Base-by-base conservation (phyloP, 2,797 vertebrate species). In the Buphagus erythrorhynchus region DNA sequence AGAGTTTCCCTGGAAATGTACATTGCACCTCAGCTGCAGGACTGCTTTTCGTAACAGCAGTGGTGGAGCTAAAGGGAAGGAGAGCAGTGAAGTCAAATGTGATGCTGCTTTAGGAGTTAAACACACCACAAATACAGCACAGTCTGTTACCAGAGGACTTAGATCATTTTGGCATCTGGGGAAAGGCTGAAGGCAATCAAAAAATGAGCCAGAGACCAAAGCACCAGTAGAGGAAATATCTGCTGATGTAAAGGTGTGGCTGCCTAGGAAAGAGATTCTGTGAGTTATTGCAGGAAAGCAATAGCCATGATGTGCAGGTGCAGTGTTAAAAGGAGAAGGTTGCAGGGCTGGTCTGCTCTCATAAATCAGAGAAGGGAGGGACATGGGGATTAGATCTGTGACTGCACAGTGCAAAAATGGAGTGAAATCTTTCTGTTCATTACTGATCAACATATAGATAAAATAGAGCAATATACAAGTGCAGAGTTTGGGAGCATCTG, bases 251-350 rank as follows among this genome's bases (percentile, higher is more conserved):
- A 94, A 86, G 76, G 81, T 0, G 2, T 90, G 85, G 86, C 76
- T 86, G 78, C 66, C 86, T 80, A 76, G 86, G 86, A 94, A 91
- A 91, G 79, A 80, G 58, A 91, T 93, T 54, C 65, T 26, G 3
- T 31, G 87, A 95, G 68, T 93, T 88, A 90, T 69, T 83, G 92
- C 86, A 78, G 76, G 83, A 93, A 93, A 93, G 75, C 68, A 87
- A 55, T 81, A 59, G 36, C 59, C 38, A 3, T 9, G 52, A 75
- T n/a, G 18, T 83, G 96, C 96, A 97, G 95, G 94, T 73, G 88
- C 88, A 78, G 48, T 3, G 1, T 33, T 78, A 72, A 75, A 96
- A 90, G 48, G 26, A 86, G 66, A 45, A 79, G 63, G 58, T 21
- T 63, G n/a, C 46, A 38, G 33, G 33, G 35, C 43, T 84, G 90